Base-by-base conservation (phyloP, 2,888 invertebrate species). In the Patella depressa region DNA sequence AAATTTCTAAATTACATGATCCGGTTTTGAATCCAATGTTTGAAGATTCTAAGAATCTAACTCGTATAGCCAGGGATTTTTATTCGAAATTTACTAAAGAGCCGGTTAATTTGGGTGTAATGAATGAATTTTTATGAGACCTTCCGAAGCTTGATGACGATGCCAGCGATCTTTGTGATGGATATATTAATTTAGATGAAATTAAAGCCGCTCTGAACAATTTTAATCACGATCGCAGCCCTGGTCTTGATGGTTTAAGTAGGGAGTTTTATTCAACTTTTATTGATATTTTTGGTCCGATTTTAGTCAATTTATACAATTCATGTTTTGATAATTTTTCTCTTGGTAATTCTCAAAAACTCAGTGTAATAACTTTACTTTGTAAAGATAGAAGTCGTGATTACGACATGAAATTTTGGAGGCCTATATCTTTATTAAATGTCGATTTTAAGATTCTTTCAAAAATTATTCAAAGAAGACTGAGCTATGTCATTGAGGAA, bases 391-490 rank as follows among this genome's bases (percentile, higher is more conserved):
- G n/a, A 65, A 11, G 9, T 19, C n/a, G 65, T 65, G 65, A n/a
- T 15, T n/a, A n/a, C 5, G 65, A 65, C 5, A n/a, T 65, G 5
- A 17, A 19, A 19, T 59, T 17, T 11, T 59, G 59, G 59, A 17
- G 59, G 9, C 59, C 24, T 24, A 24, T 24, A 24, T 24, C 24
- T 24, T 24, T 17, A 19, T n/a, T n/a, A 65, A 65, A n/a, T 65
- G 3, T 65, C n/a, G 65, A 65, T 65, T 65, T n/a, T 65, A 65
- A 65, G 5, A 75, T 79, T 14, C 53, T 75, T 24, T 54, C 79
- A 34, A 79, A 77, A 72, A 45, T 45, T 15, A 53, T 79, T 71
- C 57, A 77, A 55, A 71, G 72, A 24, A 24, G 80, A 14, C 54
- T 80, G n/a, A 45, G 75, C 29, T 29, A 53, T 24, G 77, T 72